Evolutionary conservation across 2,113 vertebrate genomes (phyloP).

Genomic region (Reinhardtius hippoglossoides): DNA sequence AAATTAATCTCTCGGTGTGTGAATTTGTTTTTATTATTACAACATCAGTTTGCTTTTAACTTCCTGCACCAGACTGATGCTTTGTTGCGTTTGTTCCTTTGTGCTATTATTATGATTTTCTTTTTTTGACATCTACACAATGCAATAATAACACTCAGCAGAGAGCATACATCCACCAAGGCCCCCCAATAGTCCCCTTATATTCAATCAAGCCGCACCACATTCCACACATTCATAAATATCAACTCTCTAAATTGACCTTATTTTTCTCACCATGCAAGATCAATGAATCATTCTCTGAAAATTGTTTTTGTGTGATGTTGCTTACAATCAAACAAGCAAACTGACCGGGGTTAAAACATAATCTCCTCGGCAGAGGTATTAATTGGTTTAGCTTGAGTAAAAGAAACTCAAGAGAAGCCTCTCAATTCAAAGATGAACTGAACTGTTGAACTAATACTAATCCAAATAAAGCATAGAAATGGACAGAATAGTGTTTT

Average conservation of each 20-base stretch:
- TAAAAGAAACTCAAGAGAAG: too few relatives aligned
- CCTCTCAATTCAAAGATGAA: not conserved
- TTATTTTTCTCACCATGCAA: too few relatives aligned
- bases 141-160: not conserved
- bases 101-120: not conserved
- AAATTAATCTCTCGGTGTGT: not conserved
- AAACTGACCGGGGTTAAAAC: too few relatives aligned
- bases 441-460: not conserved
- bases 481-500: not conserved
- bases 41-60: not conserved
- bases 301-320: too few relatives aligned
- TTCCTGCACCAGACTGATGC: constrained; percentile 19
- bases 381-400: too few relatives aligned
- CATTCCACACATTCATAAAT: not conserved
- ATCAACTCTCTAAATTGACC: not conserved
- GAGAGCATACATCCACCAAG: not conserved
- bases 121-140: not conserved
- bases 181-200: too few relatives aligned
- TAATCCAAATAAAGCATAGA: constrained; percentile 1
- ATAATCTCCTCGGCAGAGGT: too few relatives aligned
- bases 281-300: too few relatives aligned
- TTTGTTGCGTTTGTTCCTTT: constrained; percentile 1
- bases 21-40: not conserved
- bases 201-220: not conserved
- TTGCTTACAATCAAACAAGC: too few relatives aligned